Conservation (phyloP, 2,797 vertebrate genomes). For the Peromyscus eremicus region DNA sequence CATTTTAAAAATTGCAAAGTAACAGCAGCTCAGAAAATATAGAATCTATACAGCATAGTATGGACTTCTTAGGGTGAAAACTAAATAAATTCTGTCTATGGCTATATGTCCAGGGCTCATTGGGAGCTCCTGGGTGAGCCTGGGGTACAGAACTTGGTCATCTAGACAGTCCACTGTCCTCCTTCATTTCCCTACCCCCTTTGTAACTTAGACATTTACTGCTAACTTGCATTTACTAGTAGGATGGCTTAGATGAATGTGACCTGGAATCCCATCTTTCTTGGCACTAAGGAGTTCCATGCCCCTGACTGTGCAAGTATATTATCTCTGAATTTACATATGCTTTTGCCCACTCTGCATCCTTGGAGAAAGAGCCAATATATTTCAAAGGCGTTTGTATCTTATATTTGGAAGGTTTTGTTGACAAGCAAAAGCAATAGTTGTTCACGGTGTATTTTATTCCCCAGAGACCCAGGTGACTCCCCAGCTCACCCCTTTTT, state of each 20-base stretch:
- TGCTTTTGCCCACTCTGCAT: background rate
- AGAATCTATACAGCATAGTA: background rate
- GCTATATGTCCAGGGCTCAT: background rate
- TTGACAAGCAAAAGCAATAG: background rate
- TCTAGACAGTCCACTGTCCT: background rate
- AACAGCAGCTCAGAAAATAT: background rate
- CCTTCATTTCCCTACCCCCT: background rate
- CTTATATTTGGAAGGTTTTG: conserved; percentile 3
- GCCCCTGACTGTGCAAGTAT: background rate
- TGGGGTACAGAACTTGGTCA: background rate
- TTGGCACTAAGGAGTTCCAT: background rate
- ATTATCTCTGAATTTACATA: background rate
- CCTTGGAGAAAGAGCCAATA: background rate
- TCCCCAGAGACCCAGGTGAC: background rate
- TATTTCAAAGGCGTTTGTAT: background rate
- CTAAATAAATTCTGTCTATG: background rate
- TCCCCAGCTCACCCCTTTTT: background rate
- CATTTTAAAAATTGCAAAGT: background rate
- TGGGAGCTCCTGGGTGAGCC: background rate
- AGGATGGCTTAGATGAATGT: background rate
- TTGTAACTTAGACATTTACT: background rate
- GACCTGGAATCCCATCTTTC: background rate
- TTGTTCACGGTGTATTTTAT: background rate
- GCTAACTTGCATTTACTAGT: background rate
- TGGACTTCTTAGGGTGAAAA: background rate